Conservation (phyloP, 1,140 invertebrate genomes). For the Cyclina sinensis region DNA sequence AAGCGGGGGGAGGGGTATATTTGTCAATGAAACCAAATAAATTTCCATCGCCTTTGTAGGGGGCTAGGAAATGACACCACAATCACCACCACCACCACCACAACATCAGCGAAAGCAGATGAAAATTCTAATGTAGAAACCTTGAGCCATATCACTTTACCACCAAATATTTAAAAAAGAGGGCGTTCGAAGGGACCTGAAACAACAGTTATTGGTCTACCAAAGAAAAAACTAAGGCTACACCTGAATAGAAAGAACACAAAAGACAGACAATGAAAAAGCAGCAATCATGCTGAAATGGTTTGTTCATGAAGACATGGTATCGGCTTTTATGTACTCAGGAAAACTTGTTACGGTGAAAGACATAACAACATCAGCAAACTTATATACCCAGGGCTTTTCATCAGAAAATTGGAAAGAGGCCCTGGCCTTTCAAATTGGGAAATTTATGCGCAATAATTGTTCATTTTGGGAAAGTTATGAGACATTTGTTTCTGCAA, state of each 20-base stretch:
- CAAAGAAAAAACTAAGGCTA: background rate
- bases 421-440: too few relatives aligned
- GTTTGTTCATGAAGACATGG: background rate
- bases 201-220: background rate
- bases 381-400: background rate
- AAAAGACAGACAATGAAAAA: background rate
- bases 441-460: too few relatives aligned
- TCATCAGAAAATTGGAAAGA: too few relatives aligned
- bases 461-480: too few relatives aligned
- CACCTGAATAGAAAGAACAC: background rate
- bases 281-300: background rate
- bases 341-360: background rate
- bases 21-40: too few relatives aligned
- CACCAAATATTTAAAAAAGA: background rate
- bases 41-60: too few relatives aligned
- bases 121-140: too few relatives aligned
- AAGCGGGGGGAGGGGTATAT: too few relatives aligned
- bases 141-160: background rate
- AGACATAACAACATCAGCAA: background rate
- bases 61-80: too few relatives aligned
- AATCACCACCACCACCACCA: too few relatives aligned
- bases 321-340: background rate
- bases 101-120: too few relatives aligned
- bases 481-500: too few relatives aligned
- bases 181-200: constrained; percentile 2